These are phyloP conservation scores for Sminthurides bifidus DNA, from an alignment of 1,140 invertebrate genomes.

Conservation along the genomic window DNA sequence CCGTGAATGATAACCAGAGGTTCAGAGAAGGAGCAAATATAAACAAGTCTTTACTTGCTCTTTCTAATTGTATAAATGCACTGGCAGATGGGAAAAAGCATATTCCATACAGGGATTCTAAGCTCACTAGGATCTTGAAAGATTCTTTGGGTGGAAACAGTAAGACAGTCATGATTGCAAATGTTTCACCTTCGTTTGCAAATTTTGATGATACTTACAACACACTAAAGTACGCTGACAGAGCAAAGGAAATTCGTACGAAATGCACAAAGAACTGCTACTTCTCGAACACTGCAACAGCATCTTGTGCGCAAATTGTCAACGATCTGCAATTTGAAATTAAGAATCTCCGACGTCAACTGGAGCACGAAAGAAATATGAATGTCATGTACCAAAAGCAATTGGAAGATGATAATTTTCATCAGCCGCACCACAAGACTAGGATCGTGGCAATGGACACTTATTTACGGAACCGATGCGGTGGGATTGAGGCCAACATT, in stretches of 20 bases:
- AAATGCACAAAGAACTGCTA: slow-evolving; percentile 17
- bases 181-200: slow-evolving; percentile 65
- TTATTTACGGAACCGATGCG: too few relatives aligned
- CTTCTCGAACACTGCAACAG: not conserved
- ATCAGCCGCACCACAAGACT: not conserved
- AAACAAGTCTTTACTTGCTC: slow-evolving; percentile 77
- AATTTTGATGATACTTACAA: slow-evolving; percentile 95
- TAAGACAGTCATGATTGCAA: slow-evolving; percentile 94
- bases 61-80: slow-evolving; percentile 89
- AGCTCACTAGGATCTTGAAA: slow-evolving; percentile 89
- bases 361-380: not conserved
- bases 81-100: slow-evolving; percentile 66
- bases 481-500: too few relatives aligned
- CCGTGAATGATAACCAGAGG: slow-evolving; percentile 54
- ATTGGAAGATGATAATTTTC: not conserved
- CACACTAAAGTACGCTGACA: slow-evolving; percentile 79
- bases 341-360: too few relatives aligned
- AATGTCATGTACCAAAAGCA: slow-evolving; percentile 2
- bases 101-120: slow-evolving; percentile 65
- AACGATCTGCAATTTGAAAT: slow-evolving; percentile 10
- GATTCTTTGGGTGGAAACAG: slow-evolving; percentile 55
- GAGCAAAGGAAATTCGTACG: slow-evolving; percentile 61
- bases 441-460: not conserved
- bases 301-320: not conserved
- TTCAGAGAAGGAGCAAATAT: slow-evolving; percentile 93